Evolutionary conservation across 1,140 invertebrate species (phyloP), one percentile per base, ranked within the genome.

Genomic region (Bombus huntii): DNA sequence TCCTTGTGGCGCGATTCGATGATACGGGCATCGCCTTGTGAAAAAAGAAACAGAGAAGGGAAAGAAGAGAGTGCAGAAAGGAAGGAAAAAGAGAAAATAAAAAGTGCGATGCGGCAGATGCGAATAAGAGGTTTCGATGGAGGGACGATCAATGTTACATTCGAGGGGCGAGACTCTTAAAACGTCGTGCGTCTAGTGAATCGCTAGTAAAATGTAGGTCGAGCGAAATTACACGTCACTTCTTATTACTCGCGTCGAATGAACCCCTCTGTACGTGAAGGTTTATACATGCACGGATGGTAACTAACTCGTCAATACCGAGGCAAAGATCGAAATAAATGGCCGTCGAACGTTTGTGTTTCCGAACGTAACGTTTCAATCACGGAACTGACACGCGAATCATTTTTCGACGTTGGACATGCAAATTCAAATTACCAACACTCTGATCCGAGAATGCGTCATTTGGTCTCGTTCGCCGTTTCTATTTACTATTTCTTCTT

Each of bases 201-300:
- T 91, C 86, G 87, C 77, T 87, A 84, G 78, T 91, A 89, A 88
- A 91, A 91, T 89, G 90, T 91, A 87, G 87, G 89, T 91, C 89
- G 87, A n/a, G 87, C 76, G 89, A 79, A 87, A 91, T 91, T 89
- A 87, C 87, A 79, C 78, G 90, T 84, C 81, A 76, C 81, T 89
- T 90, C 85, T 90, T 90, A 86, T 85, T 89, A 84, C 87, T 83
- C 65, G 42, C 70, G 76, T 71, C 39, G 74, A 73, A 44, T 10
- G 71, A 83, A 72, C 66, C 57, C 31, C n/a, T 44, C 13, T 34
- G 37, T 47, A 59, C 65, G 39, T 3, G 47, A 72, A 39, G 39
- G 47, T 78, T 83, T 70, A 12, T 65, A 78, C 59, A 68, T 59
- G 77, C 44, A 79, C 37, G 70, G 42, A 0, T 34, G 44, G 79